phyloP scores from a whole-genome alignment of 30 jellyfish, hydroid and myxozoan species.

The Aurelia coerulea region DNA sequence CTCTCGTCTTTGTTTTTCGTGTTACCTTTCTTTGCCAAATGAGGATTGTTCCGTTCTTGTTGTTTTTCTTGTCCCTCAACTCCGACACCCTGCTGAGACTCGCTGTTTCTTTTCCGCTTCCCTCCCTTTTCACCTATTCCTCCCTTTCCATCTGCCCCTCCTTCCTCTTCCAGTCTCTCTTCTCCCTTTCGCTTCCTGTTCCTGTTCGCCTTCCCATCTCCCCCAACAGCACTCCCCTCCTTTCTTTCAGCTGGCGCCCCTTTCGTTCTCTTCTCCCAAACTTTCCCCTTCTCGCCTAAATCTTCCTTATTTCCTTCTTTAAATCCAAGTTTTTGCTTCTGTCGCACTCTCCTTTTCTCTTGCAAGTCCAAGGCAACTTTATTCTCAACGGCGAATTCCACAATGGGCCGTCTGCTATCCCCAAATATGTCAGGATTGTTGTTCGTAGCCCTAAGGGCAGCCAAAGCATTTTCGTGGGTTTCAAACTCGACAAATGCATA shows the following conservation, averaged over 20 bases:
- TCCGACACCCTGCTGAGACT: not conserved
- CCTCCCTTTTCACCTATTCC: not conserved
- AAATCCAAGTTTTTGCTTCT: conserved; percentile 30
- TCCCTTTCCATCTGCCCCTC: not conserved
- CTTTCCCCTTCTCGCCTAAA: not conserved
- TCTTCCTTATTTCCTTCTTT: conserved; percentile 1
- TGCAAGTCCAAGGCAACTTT: conserved; percentile 80
- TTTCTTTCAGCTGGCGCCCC: not conserved
- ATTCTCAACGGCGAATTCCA: conserved; percentile 94
- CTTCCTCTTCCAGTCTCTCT: not conserved
- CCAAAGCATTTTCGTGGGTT: conserved; percentile 83
- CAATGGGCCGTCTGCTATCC: conserved; percentile 84
- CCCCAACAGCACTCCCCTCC: not conserved
- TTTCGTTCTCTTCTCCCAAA: not conserved
- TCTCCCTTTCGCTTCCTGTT: not conserved
- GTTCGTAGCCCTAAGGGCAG: conserved; percentile 70
- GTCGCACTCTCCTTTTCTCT: conserved; percentile 71
- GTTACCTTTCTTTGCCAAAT: not conserved
- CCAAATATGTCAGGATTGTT: conserved; percentile 89
- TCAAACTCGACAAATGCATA: conserved; percentile 88
- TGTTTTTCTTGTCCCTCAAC: not conserved
- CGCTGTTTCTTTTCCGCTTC: not conserved
- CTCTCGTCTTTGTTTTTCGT: not conserved
- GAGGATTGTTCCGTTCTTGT: not conserved
- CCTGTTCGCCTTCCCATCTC: not conserved